Base-by-base conservation (phyloP, 2,797 vertebrate species). In the Carapus acus region DNA sequence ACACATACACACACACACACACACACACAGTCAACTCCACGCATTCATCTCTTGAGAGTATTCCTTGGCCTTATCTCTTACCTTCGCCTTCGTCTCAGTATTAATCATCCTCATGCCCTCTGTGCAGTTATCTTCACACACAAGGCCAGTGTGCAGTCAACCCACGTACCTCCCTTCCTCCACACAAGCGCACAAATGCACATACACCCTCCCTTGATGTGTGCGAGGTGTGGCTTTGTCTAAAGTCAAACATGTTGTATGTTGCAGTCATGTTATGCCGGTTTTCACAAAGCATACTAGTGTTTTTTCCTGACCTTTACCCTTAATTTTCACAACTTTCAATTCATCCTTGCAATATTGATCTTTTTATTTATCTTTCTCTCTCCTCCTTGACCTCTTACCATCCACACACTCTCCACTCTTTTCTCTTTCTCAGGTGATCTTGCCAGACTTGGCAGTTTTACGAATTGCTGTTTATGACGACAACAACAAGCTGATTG, bases 401-500 rank as follows among this genome's bases (percentile, higher is more conserved):
- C 42, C 20, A 27, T 38, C 45, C 34, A 34, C 3, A 27, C 40
- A 29, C 27, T n/a, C 49, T 20, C 33, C 21, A 22, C 38, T 37
- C 62, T 27, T 9, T 27, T 14, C 34, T 54, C 45, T 54, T 39
- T 24, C 41, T 21, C 59, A 99, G 96, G 96, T 99, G 58, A 99
- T 99, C 69, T 84, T 99, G 19, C 96, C 96, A 0, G 96, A 99
- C 76, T 88, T 99, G 51, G 96, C 96, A 7, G 96, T 99, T 46
- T 82, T 99, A 79, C 91, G 96, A 65, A 95, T 99, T 56, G 96
- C 90, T 0, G 96, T 99, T 33, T 98, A 97, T 18, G 96, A 98
- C 20, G 96, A 99, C 87, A 98, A 94, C 83, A 98, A 94, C 71
- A 96, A 90, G 73, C 85, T 99, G 71, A 99, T 99, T 48, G 96